Base-by-base conservation (phyloP, 1,140 invertebrate species). In the Tetramorium simillimum region DNA sequence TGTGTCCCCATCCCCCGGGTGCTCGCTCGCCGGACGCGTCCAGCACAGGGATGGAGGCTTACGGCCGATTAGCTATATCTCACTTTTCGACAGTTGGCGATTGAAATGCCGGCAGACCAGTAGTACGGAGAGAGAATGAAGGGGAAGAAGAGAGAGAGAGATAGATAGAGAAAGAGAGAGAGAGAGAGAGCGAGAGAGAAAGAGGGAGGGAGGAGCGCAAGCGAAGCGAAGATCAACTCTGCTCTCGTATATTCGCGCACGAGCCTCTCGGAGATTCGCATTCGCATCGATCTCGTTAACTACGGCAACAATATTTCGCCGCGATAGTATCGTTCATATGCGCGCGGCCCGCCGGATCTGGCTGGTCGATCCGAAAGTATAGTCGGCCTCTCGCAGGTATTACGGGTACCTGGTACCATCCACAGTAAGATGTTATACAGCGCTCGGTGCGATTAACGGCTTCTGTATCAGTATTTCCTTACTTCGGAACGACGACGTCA, bases 21-120 rank as follows among this genome's bases (percentile, higher is more conserved):
- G 63, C 21, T n/a, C 53, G 65, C 16, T 33, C 53, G 53, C 43
- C 65, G 77, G 56, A n/a, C 14, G 33, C 65, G 40, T 49, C 65
- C 70, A 28, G 58, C 80, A 73, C 37, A 63, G 63, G 53, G 53
- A 67, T 75, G 72, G 82, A 78, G 40, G 82, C 86, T 86, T 85
- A 88, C 82, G 65, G 82, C 72, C 86, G 82, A 88, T 88, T 88
- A 88, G 86, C 86, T 88, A 88, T 88, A 88, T 88, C 82, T 88
- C 86, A 88, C 86, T 88, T 88, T 88, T 88, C 82, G 86, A 88
- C 84, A 86, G 86, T 86, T 63, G 37, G 72, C 86, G 82, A 88
- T 88, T 88, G 86, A 88, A 88, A 88, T 86, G 73, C 86, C 75
- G 46, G 69, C 24, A 21, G 51, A 81, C 37, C 24, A 18, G 46